Evolutionary conservation across 2,797 vertebrate species (phyloP), one percentile per base, ranked within the genome.

Genomic region (Trachurus trachurus): DNA sequence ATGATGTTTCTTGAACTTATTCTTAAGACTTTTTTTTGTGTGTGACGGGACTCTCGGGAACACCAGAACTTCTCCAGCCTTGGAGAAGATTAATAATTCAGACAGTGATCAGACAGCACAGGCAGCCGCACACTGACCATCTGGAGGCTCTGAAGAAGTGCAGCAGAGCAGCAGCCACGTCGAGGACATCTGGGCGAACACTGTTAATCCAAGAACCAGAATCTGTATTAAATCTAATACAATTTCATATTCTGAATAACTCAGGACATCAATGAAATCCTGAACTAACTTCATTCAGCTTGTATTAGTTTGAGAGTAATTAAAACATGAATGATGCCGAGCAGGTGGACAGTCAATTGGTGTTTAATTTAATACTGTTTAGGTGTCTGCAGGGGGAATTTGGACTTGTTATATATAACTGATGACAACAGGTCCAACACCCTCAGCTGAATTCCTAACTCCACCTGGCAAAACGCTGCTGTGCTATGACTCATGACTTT

Each of bases 11-110:
- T 53, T 15, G 8, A 19, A 34, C 19, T 63, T 42, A 13, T 73
- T 70, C 42, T 12, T 0, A 11, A 59, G 37, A 49, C 15, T 16
- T 47, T 74, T 47, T 34, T 34, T 26, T 34, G 31, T 80, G 45
- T 79, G 22, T 42, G 31, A 39, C 69, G 65, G 60, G 59, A 59
- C 57, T 39, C 13, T 2, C 1, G 44, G 47, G 76, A 80, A 9
- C 29, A 9, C 40, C 49, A 50, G 22, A 11, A 34, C 31, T 34
- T 19, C 29, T 66, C 17, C 56, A 3, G 29, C 22, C 13, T 40
- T 59, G 45, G 26, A n/a, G 56, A 21, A 44, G 62, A 87, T 87
- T 0, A 83, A 87, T 85, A 77, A 87, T 85, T 85, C 78, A 78
- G 12, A 19, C 26, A 13, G 16, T 15, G 58, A 37, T 54, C 9